Conservation (phyloP, 2,113 vertebrate species). For the Gymnogyps californianus region DNA sequence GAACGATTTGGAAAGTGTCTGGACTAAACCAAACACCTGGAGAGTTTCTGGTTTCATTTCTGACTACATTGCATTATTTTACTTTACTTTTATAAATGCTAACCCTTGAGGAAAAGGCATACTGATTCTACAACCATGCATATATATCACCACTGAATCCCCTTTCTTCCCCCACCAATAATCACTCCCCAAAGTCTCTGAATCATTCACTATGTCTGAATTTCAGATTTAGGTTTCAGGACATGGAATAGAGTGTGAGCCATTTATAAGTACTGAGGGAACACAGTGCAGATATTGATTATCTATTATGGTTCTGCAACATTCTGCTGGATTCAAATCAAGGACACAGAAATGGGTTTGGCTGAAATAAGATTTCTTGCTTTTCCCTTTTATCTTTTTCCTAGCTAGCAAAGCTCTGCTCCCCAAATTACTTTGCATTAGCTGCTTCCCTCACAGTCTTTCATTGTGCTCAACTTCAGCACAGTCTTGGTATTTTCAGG, state of each 20-base stretch:
- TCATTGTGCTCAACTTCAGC: not conserved
- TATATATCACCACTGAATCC: not conserved
- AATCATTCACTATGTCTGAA: not conserved
- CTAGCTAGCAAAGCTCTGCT: not conserved
- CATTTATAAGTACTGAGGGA: not conserved
- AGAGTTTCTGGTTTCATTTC: not conserved
- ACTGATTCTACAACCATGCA: not conserved
- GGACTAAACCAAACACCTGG: not conserved
- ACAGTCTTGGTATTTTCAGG: not conserved
- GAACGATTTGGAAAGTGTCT: not conserved
- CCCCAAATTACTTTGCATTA: not conserved
- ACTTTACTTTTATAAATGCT: not conserved
- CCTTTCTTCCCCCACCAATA: not conserved
- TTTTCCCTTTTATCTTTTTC: not conserved
- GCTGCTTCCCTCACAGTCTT: not conserved
- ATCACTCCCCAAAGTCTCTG: not conserved
- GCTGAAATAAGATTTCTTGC: not conserved
- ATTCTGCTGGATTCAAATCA: not conserved
- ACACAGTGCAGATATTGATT: not conserved
- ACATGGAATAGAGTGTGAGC: not conserved
- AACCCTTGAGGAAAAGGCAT: not conserved
- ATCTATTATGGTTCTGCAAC: not conserved
- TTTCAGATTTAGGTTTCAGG: not conserved
- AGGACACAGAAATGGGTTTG: not conserved
- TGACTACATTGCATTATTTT: not conserved